Evolutionary conservation across 2,797 vertebrate species (phyloP).

Genomic region (Arremon brunneinucha): DNA sequence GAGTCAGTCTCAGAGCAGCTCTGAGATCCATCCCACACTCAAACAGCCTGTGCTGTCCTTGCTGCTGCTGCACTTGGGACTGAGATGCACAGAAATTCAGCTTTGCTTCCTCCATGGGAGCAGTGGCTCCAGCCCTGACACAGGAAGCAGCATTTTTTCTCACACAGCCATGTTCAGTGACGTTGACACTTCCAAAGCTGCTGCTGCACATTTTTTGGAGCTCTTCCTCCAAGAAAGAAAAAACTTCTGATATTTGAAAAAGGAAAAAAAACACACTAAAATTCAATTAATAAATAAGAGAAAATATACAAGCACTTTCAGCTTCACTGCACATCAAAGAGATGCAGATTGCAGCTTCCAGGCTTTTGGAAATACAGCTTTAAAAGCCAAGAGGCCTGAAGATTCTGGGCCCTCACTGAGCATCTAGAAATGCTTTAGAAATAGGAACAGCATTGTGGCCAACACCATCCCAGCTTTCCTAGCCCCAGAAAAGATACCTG

Average conservation of each 20-base stretch:
- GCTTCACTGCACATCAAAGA: background rate
- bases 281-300: background rate
- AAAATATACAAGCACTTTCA: background rate
- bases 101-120: background rate
- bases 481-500: background rate
- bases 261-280: accelerated
- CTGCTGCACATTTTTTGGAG: background rate
- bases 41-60: background rate
- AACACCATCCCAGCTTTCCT: background rate
- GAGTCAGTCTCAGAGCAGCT: background rate
- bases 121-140: background rate
- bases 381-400: background rate
- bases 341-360: background rate
- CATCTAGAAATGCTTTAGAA: background rate
- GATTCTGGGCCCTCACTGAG: background rate
- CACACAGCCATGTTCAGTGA: background rate
- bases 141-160: background rate
- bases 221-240: background rate
- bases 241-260: background rate
- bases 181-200: background rate
- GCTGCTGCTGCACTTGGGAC: background rate
- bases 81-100: background rate
- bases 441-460: background rate
- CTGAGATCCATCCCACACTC: background rate
- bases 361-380: background rate